Evolutionary conservation across 2,888 invertebrate genomes (phyloP), one percentile per base, ranked within the genome.

Genomic region (Mythimna lalbum): DNA sequence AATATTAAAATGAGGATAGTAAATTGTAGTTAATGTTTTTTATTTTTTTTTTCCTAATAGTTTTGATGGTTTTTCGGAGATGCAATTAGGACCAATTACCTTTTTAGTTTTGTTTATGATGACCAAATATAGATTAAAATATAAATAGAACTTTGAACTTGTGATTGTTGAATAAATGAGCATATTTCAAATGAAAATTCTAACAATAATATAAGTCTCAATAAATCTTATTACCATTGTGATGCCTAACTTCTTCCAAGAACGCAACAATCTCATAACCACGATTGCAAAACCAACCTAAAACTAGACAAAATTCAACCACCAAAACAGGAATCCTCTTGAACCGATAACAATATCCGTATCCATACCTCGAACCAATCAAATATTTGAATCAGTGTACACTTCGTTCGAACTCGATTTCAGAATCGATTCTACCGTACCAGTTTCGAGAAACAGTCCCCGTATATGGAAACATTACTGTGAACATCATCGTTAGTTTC

Each of bases 1-100:
- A 82, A 84, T 89, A 87, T 87, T 85, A 67, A 82, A 89, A 87
- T 89, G 83, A 86, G 84, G 61, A 49, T 71, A 79, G 67, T 86
- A 80, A 85, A 81, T 77, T 73, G 69, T 79, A 36, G 63, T 83
- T 83, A 81, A 83, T 81, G 76, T 62, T 55, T 81, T 73, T 76
- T 73, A 81, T 76, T 84, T 83, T 84, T 47, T 84, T 47, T 78
- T 70, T 43, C 33, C 57, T 67, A 69, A 82, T 77, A 39, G 57
- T 23, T 39, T 36, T 17, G 61, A 69, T 78, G 39, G 50, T 49
- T 69, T 69, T 74, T 21, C n/a, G 23, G 59, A 57, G 69, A 59
- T 61, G 60, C 63, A 82, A 81, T 74, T 77, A 63, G 63, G 50
- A 68, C 50, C 65, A 31, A 53, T 27, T 39, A 19, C 17, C 55